These are phyloP conservation scores for Actinostola sp. DNA, from an alignment of 92 coral and sea anemone species.

Conservation along the genomic window DNA sequence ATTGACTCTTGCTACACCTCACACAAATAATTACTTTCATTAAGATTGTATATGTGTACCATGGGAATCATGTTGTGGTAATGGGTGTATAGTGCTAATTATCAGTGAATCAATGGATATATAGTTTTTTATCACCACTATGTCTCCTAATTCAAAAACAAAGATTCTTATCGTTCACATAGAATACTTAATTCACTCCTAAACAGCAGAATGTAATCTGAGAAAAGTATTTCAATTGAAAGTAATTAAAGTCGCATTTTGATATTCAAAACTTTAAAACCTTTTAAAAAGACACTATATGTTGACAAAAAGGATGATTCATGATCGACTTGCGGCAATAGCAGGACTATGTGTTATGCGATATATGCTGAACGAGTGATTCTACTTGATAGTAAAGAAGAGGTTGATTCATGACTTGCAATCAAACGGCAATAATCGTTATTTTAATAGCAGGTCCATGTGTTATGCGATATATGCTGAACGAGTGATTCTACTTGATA, in stretches of 20 bases:
- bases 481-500: too few species aligned
- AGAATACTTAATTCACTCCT: too few species aligned
- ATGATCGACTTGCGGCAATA: neutral
- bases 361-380: neutral
- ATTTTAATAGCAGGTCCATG: neutral
- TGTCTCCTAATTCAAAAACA: neutral
- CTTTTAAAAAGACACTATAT: too few species aligned
- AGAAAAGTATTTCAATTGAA: too few species aligned
- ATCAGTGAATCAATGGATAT: neutral
- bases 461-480: slow-evolving; percentile 3
- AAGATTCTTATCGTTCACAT: neutral
- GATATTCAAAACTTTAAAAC: too few species aligned
- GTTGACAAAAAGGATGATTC: neutral
- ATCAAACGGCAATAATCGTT: neutral
- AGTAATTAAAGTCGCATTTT: too few species aligned
- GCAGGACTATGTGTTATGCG: neutral
- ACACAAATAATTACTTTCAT: too few species aligned
- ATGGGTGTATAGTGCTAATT: neutral
- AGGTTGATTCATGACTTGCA: neutral
- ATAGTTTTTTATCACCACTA: too few species aligned
- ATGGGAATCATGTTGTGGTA: neutral
- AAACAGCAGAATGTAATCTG: too few species aligned
- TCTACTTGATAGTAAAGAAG: neutral
- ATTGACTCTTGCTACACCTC: neutral
- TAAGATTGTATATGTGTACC: too few species aligned